Base-by-base conservation (phyloP, 2,797 vertebrate genomes). In the Labeo calbasu region DNA sequence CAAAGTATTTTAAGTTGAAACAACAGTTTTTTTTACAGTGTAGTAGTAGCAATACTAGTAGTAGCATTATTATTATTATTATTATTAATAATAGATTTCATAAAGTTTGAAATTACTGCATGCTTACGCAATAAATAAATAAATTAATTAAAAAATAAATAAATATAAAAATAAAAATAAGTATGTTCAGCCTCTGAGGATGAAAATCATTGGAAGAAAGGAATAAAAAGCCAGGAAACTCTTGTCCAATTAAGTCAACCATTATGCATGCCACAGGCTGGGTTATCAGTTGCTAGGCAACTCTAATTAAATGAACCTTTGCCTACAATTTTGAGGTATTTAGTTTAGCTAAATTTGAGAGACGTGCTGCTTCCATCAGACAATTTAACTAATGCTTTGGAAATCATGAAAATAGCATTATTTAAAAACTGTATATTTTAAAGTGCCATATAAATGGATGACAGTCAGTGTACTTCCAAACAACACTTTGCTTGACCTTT, bases 241-340 rank as follows among this genome's bases (percentile, higher is more conserved):
- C 25, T 40, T 55, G 21, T 66, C n/a, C 50, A 84, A 85, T 88
- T 75, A 76, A 88, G 77, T 84, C 21, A 70, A 57, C 32, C 32
- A 84, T 86, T 87, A 90, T 86, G 57, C 84, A 88, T 63, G 46
- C 23, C 82, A 83, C 70, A 82, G 82, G 79, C 89, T 89, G 84
- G 88, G 88, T 92, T 85, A 87, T 81, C 85, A 85, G 93, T 94
- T 93, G 87, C 92, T 79, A 87, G 69, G 93, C 91, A 92, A 94
- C 93, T 10, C 70, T 87, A 90, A 92, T 92, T 91, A 90, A 91
- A 87, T 89, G 88, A 84, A 86, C 51, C 82, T 36, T 72, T 82
- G 71, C 88, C 84, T 89, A 40, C 78, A 81, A 25, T 88, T 83
- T 70, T 89, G 84, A 85, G 2, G 2, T 43, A 82, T 53, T 86